Percentiles rank a stretch among this genome's conserved stretches.
phyloP scores from a whole-genome alignment of 2,797 vertebrate genomes.

The Mus spretus region DNA sequence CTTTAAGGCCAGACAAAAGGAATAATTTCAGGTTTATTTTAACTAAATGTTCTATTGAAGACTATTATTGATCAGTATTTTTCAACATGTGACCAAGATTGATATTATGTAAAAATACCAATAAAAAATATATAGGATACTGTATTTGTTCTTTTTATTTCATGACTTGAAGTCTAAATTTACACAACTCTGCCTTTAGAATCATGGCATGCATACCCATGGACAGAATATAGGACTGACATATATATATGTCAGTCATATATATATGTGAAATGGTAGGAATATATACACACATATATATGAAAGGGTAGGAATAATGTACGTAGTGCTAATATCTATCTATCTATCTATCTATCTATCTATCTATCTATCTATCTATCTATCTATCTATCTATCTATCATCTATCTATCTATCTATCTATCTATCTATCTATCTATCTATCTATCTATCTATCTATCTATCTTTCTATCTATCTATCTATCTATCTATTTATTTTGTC shows the following conservation, averaged over 20 bases:
- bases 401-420: too few species aligned
- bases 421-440: too few species aligned
- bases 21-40: neutral
- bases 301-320: neutral
- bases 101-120: slow-evolving; percentile 16
- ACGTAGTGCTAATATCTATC: neutral
- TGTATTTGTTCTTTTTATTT: neutral
- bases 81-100: neutral
- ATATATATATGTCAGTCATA: too few species aligned
- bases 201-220: neutral
- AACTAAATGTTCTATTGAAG: slow-evolving; percentile 7
- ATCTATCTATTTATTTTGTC: neutral
- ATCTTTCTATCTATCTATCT: too few species aligned
- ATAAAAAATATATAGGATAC: neutral
- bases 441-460: too few species aligned
- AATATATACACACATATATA: neutral
- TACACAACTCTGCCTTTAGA: neutral
- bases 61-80: slow-evolving; percentile 25
- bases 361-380: neutral
- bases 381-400: too few species aligned
- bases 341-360: neutral
- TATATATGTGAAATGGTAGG: neutral
- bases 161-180: slow-evolving; percentile 6
- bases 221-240: neutral
- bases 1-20: neutral